A percentile compares a stretch with the other conserved stretches of the same genome.
Conservation (phyloP, 2,888 invertebrate genomes). For the Isoperla grammatica region DNA sequence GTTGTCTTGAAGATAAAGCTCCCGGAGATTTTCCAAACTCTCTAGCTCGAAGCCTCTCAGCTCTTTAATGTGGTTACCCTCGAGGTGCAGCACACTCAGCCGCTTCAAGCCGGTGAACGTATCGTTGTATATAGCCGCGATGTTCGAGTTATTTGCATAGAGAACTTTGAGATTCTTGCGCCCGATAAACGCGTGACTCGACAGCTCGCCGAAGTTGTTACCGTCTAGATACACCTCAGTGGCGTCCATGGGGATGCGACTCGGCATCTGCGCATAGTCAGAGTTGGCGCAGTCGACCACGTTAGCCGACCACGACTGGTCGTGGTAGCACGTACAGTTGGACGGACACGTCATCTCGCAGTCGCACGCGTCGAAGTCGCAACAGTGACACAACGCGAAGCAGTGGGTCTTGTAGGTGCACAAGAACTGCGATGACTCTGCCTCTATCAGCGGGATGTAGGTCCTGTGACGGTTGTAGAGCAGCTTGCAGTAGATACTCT, state of each 20-base stretch:
- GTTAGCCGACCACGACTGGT: slow-evolving; percentile 88
- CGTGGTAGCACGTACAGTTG: slow-evolving; percentile 92
- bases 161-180: slow-evolving; percentile 82
- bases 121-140: slow-evolving; percentile 78
- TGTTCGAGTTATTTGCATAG: slow-evolving; percentile 83
- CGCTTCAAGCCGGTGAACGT: slow-evolving; percentile 84
- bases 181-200: slow-evolving; percentile 86
- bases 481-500: slow-evolving; percentile 83
- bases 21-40: slow-evolving; percentile 73
- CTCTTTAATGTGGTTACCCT: slow-evolving; percentile 76
- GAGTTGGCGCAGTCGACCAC: slow-evolving; percentile 85
- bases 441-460: slow-evolving; percentile 80
- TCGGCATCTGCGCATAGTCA: slow-evolving; percentile 76
- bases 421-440: slow-evolving; percentile 83
- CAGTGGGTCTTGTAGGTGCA: slow-evolving; percentile 91
- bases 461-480: slow-evolving; percentile 77
- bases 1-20: slow-evolving; percentile 84
- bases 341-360: slow-evolving; percentile 95
- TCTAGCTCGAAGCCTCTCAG: slow-evolving; percentile 78
- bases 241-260: slow-evolving; percentile 89
- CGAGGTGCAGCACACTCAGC: slow-evolving; percentile 74
- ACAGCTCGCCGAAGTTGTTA: slow-evolving; percentile 80
- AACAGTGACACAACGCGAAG: slow-evolving; percentile 91
- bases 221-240: slow-evolving; percentile 92
- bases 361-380: slow-evolving; percentile 95